These are phyloP conservation scores for Leucosticte australis DNA, from an alignment of 2,113 vertebrate genomes.

Conservation along the genomic window DNA sequence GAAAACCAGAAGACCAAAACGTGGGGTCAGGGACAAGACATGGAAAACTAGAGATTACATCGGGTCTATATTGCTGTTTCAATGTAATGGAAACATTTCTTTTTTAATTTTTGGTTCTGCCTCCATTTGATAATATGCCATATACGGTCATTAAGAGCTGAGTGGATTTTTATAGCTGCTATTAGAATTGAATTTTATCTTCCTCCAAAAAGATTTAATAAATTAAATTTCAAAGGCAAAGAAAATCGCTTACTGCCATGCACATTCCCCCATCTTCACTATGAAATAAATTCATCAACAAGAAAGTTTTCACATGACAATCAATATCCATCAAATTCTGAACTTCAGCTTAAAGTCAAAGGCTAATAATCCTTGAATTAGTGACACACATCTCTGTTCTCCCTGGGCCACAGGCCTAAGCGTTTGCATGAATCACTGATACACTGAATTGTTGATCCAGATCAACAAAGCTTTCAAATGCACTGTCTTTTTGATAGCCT, in stretches of 20 bases:
- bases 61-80: not conserved
- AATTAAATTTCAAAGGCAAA: slow-evolving; percentile 38
- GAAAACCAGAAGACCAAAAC: not conserved
- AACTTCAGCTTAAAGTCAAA: not conserved
- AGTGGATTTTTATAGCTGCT: slow-evolving; percentile 31
- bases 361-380: not conserved
- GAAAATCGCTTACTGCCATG: not conserved
- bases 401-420: not conserved
- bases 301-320: slow-evolving; percentile 2
- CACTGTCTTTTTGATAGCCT: slow-evolving; percentile 28
- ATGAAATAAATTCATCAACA: not conserved
- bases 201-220: not conserved
- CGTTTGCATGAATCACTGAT: slow-evolving; percentile 36
- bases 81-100: not conserved
- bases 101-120: not conserved
- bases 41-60: not conserved
- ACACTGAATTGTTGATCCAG: slow-evolving; percentile 38
- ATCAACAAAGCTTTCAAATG: slow-evolving; percentile 45
- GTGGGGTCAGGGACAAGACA: not conserved
- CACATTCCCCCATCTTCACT: not conserved
- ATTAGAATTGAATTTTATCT: slow-evolving; percentile 18
- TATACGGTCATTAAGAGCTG: not conserved
- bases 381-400: not conserved
- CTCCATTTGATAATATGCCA: not conserved
- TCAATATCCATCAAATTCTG: not conserved